Base-by-base conservation (phyloP, 2,888 invertebrate genomes). In the Trachelus stipa region DNA sequence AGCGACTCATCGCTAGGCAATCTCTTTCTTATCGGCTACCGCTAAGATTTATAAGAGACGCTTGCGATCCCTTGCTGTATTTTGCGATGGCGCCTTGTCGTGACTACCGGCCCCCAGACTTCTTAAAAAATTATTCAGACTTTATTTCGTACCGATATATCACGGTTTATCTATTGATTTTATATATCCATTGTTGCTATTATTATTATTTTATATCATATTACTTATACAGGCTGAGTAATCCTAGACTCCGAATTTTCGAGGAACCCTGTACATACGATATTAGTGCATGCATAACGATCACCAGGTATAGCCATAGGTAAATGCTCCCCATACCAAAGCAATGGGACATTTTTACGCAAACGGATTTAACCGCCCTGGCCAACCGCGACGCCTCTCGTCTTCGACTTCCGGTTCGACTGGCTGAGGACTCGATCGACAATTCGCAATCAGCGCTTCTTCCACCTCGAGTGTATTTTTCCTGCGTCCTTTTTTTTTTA, bases 291-390 rank as follows among this genome's bases (percentile, higher is more conserved):
- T 12, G 6, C 15, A 12, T 6, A 40, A 90, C 89, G 89, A 88
- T 37, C 3, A 3, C 0, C 37, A 37, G 37, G 12, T 4, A 37
- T 4, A 37, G 1, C 37, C 0, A 37, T 37, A 37, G 37, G 37
- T 0, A 12, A 12, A 86, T 34, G 35, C 87, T 87, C 88, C 4
- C 2, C 40, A 23, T 15, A 23, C 40, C 15, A 40, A 40, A 40
- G 15, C 40, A 40, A 15, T 1, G 23, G 56, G 23, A 56, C 88
- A 86, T 89, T 89, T 90, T 89, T 89, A 87, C 87, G 87, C 87
- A 89, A 89, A 89, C 88, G 87, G 87, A 89, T 90, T 90, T 90
- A 90, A 88, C 23, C 56, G 23, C 23, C 15, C 40, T 40, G 40
- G 15, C 40, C 6, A 15, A 15, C 30, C 71, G 71, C 69, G 31